Evolutionary conservation across 2,888 invertebrate genomes (phyloP).

Genomic region (Drosophila bunnanda): DNA sequence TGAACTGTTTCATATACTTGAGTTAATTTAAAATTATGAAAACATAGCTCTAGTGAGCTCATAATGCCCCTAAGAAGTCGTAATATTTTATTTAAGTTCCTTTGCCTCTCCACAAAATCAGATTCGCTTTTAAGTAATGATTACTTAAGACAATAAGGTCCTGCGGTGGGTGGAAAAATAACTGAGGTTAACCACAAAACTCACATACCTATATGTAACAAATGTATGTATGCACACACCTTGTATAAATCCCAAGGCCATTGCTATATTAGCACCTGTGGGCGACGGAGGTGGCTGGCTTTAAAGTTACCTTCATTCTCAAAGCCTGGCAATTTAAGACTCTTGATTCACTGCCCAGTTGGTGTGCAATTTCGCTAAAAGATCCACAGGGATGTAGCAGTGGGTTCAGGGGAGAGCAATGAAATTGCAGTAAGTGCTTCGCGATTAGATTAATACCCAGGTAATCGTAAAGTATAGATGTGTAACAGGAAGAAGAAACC

Average conservation of each 20-base stretch:
- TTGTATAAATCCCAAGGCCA: conserved; percentile 21
- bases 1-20: background rate
- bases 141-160: conserved; percentile 31
- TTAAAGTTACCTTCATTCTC: conserved; percentile 41
- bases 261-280: conserved; percentile 15
- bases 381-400: conserved; percentile 17
- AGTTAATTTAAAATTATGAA: background rate
- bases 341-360: conserved; percentile 47
- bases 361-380: conserved; percentile 54
- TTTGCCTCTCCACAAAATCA: background rate
- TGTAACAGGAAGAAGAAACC: background rate
- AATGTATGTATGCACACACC: background rate
- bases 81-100: background rate
- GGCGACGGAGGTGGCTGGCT: conserved; percentile 6
- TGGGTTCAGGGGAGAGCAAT: background rate
- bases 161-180: conserved; percentile 37
- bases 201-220: conserved; percentile 6
- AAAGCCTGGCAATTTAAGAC: conserved; percentile 49
- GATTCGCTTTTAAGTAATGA: background rate
- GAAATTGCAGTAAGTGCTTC: conserved; percentile 51
- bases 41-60: too few species aligned
- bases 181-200: conserved; percentile 57
- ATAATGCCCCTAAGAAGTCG: background rate
- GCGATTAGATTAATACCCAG: conserved; percentile 66
- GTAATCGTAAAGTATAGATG: conserved; percentile 4